Percentiles rank a stretch among this genome's conserved stretches.
Evolutionary conservation across 2,888 invertebrate species (phyloP).

Genomic region (Phortica magna): DNA sequence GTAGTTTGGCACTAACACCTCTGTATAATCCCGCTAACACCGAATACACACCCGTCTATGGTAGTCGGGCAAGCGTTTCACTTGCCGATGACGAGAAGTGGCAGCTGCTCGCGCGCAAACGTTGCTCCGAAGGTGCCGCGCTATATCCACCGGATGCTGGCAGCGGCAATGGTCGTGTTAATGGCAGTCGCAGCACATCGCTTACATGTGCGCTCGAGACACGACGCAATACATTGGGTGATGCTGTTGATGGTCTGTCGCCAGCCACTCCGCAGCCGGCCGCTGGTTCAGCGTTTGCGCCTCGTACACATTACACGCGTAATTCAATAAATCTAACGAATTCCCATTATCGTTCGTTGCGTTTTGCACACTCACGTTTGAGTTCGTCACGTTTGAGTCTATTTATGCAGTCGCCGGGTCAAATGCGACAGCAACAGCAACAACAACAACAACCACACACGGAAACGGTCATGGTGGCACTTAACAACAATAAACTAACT

Average conservation of each 20-base stretch:
- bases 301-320: conserved; percentile 73
- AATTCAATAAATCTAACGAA: conserved; percentile 76
- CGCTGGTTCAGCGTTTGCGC: conserved; percentile 47
- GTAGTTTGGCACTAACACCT: conserved; percentile 75
- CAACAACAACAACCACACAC: conserved; percentile 24
- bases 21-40: conserved; percentile 63
- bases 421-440: conserved; percentile 33
- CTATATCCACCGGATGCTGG: conserved; percentile 37
- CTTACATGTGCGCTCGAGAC: conserved; percentile 41
- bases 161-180: conserved; percentile 44
- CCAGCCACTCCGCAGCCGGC: not conserved
- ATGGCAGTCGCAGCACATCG: conserved; percentile 64
- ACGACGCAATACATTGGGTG: conserved; percentile 33
- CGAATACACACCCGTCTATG: conserved; percentile 77
- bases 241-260: conserved; percentile 22
- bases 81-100: conserved; percentile 77
- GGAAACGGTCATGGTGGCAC: not conserved
- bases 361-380: conserved; percentile 76
- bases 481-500: conserved; percentile 29
- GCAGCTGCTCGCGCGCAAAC: conserved; percentile 76
- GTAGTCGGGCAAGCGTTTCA: conserved; percentile 72
- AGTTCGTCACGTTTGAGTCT: conserved; percentile 75
- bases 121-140: conserved; percentile 70
- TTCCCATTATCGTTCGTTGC: conserved; percentile 76
- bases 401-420: conserved; percentile 66